Base-by-base conservation (phyloP, 92 coral and sea anemone genomes). In the Phenganax marumi region DNA sequence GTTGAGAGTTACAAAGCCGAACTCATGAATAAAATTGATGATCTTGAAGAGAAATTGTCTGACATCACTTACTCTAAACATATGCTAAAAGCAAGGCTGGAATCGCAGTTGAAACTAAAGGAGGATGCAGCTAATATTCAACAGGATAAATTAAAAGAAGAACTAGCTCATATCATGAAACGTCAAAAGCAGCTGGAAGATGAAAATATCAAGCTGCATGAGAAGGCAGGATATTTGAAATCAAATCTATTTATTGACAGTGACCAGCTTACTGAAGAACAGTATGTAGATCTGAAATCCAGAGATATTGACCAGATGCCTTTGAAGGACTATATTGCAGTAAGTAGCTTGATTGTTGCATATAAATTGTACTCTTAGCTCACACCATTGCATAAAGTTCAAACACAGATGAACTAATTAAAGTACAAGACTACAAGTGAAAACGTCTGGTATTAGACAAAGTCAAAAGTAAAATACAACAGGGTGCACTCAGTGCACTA, bases 1-100 rank as follows among this genome's bases (percentile, higher is more conserved):
- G 90, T 91, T 19, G 97, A 96, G 49, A 96, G 91, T 83, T 84
- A 92, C 91, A 96, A 96, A 74, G 97, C 89, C 26, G 99, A 96
- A 52, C 86, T 90, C 48, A 77, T 89, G 88, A 85, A 89, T 82
- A 92, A 89, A 81, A 88, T 96, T 8, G 99, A 96, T 52, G 99
- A 92, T 74, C 84, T 96, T n/a, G 99, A 92, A 72, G 99, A 96
- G 85, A 87, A 86, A 14, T 72, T 92, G 52, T 85, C 93, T 24
- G 99, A 96, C 56, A 74, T 88, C 47, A 87, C 93, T 62, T 97
- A 96, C 50, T 92, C 88, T 7, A 96, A 96, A 85, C 97, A 92
- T 57, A 91, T 96, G 81, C 91, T 96, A 50, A 97, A 92, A 53
- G 97, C 99, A 18, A 82, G 93, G 21, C 97, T 96, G 46, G 96